phyloP scores from a whole-genome alignment of 2,113 vertebrate species.

The Emydocephalus ijimae region DNA sequence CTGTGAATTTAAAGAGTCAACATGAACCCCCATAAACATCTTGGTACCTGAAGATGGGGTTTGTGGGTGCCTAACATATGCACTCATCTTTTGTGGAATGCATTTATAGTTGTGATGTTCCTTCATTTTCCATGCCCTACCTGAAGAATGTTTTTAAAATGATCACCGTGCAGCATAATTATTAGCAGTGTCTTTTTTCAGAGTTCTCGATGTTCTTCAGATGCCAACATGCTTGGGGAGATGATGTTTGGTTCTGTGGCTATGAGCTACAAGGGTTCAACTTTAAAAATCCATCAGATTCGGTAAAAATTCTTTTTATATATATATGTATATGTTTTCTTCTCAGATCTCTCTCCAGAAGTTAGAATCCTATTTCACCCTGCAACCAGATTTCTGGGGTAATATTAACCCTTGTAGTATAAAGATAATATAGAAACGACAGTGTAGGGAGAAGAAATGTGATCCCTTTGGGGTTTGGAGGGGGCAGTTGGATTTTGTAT shows the following conservation, averaged over 20 bases:
- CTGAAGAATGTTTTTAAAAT: conserved; percentile 8
- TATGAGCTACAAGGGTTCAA: conserved; percentile 99
- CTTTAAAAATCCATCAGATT: conserved; percentile 96
- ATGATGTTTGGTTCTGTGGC: conserved; percentile 99
- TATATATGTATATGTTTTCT: not conserved
- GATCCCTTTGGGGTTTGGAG: not conserved
- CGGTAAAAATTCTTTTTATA: conserved; percentile 72
- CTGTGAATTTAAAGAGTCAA: not conserved
- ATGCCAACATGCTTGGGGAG: conserved; percentile 96
- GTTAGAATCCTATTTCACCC: not conserved
- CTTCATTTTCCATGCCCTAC: not conserved
- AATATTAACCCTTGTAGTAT: not conserved
- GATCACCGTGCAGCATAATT: fast-evolving
- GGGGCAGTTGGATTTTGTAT: no score
- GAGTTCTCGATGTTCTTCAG: conserved; percentile 88
- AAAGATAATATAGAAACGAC: not conserved
- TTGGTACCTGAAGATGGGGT: no score
- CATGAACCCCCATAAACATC: not conserved
- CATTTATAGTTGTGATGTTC: not conserved
- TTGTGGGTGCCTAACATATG: not conserved
- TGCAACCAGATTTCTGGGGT: not conserved
- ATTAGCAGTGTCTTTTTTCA: conserved; percentile 49
- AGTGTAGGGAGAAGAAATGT: not conserved
- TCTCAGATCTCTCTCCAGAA: not conserved
- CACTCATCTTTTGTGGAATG: not conserved